phyloP scores from a whole-genome alignment of 2,888 invertebrate species.

The Acholoe squamosa region DNA sequence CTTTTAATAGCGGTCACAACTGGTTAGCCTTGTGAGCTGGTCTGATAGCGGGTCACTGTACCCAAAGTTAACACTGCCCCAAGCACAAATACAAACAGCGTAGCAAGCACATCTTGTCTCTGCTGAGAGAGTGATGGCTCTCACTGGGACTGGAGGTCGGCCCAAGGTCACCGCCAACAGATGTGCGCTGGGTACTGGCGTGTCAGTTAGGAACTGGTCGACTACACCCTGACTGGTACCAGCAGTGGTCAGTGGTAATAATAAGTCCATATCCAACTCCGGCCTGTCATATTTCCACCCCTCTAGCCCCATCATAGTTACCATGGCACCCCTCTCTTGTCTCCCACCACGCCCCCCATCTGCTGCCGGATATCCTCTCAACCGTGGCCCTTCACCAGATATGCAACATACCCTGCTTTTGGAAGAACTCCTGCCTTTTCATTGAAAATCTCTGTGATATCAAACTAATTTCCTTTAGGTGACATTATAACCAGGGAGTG shows the following conservation, averaged over 20 bases:
- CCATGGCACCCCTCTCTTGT: background rate
- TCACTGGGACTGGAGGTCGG: background rate
- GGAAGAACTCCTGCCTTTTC: too few relatives aligned
- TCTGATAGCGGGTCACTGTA: too few relatives aligned
- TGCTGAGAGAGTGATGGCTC: background rate
- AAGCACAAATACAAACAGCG: too few relatives aligned
- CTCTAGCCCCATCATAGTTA: background rate
- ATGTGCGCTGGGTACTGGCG: conserved; percentile 5
- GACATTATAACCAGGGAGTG: background rate
- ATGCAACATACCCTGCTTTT: too few relatives aligned
- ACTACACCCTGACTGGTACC: background rate
- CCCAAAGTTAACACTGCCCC: too few relatives aligned
- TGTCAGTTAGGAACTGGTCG: background rate
- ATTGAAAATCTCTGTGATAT: too few relatives aligned
- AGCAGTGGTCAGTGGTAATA: background rate
- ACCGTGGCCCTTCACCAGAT: too few relatives aligned
- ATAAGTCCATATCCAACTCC: background rate
- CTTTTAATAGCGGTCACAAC: too few relatives aligned
- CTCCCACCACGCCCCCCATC: background rate
- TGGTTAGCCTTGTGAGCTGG: too few relatives aligned
- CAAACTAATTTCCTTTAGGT: too few relatives aligned
- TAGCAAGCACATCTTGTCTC: background rate
- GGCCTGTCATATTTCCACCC: background rate
- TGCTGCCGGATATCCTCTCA: too few relatives aligned
- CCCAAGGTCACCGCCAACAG: background rate